Evolutionary conservation across 2,888 invertebrate genomes (phyloP).

Genomic region (Synanthedon vespiformis): DNA sequence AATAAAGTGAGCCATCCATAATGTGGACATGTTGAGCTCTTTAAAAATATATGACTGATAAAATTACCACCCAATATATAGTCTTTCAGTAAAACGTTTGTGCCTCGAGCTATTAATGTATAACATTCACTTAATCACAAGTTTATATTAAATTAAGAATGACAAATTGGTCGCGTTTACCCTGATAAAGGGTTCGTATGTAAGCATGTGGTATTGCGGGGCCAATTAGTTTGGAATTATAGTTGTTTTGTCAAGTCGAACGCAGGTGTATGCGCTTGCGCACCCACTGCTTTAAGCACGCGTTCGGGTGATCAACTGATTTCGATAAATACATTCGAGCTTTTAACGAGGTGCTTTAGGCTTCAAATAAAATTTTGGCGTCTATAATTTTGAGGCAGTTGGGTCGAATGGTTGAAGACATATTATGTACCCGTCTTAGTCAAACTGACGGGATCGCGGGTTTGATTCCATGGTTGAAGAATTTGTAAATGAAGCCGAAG

Average conservation of each 20-base stretch:
- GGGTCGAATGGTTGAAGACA: too few relatives aligned
- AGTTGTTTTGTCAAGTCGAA: slow-evolving; percentile 27
- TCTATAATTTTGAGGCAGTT: too few relatives aligned
- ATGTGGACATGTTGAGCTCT: too few relatives aligned
- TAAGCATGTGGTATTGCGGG: slow-evolving; percentile 6
- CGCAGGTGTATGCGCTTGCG: slow-evolving; percentile 9
- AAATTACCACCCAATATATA: too few relatives aligned
- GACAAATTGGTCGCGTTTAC: background rate
- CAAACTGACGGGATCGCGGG: too few relatives aligned
- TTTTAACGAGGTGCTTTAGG: background rate
- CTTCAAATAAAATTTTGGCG: background rate
- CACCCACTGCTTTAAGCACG: background rate
- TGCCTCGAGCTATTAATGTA: background rate
- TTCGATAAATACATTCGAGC: slow-evolving; percentile 11
- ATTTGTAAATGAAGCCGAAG: too few relatives aligned
- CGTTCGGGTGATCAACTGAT: slow-evolving; percentile 9
- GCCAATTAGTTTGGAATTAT: slow-evolving; percentile 30
- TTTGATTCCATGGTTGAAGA: too few relatives aligned
- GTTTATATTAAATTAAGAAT: background rate
- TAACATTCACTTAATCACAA: background rate
- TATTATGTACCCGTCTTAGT: too few relatives aligned
- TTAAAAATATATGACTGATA: too few relatives aligned
- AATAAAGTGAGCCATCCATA: too few relatives aligned
- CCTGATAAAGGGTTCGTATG: background rate
- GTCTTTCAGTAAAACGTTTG: background rate